Evolutionary conservation across 2,888 invertebrate species (phyloP), one percentile per base, ranked within the genome.

Genomic region (Himalopsyche kuldschensis): DNA sequence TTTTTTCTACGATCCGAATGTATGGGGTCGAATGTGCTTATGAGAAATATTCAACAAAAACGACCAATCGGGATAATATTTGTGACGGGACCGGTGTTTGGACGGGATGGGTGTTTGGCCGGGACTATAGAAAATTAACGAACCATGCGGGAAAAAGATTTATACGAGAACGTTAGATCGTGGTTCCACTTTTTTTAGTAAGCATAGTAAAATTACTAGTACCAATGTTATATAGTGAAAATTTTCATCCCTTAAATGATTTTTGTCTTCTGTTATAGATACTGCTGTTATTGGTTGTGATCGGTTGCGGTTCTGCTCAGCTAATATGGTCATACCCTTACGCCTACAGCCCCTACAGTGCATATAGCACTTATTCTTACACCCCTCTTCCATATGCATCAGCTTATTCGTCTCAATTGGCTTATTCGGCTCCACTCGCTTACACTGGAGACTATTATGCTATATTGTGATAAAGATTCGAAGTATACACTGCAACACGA

Each of bases 311-410:
- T 10, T 30, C 78, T 20, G 78, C 82, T 88, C 90, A 91, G 88
- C 87, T 88, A 84, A 88, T 90, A 0, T 89, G 89, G 3, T 88
- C 88, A 32, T 91, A 91, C 88, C 89, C 90, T 30, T 84, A 84
- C 81, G 82, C 90, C 1, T 91, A 91, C 87, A 88, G 90, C 17
- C 91, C 91, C 87, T 90, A 91, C 1, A 91, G 91, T 11, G 81
- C 81, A n/a, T 84, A 82, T 35, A 80, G 35, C 69, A n/a, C 80
- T 4, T 85, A 80, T 27, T 20, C 81, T 27, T 83, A 79, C 30
- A 82, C 75, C 32, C 79, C 84, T 27, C 75, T 84, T 15, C 80
- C 85, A 10, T 85, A 83, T 41, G 75, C 80, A 11, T 24, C 83
- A 17, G 78, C 81, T 24, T 85, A 77, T 63, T 55, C 76, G 41